Evolutionary conservation across 2,888 invertebrate species (phyloP).

Genomic region (Rapana venosa): DNA sequence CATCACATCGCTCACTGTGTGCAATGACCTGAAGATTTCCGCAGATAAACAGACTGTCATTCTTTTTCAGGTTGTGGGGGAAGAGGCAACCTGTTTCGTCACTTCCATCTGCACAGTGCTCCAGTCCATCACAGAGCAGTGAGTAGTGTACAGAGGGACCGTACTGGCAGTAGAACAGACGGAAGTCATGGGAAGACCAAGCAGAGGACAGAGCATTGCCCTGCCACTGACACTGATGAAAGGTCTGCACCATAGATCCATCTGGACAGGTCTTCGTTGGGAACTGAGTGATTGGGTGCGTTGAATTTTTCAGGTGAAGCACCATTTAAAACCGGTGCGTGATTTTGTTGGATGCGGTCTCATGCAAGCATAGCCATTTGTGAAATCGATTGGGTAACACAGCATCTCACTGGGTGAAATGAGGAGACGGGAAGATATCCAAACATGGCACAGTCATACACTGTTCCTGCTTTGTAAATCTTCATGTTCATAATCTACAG

Average conservation of each 20-base stretch:
- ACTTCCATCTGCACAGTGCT: not conserved
- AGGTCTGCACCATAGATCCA: not conserved
- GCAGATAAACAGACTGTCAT: not conserved
- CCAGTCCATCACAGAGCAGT: constrained; percentile 3
- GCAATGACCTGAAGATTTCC: not conserved
- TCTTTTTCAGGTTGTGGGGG: not conserved
- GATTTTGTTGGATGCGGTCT: not conserved
- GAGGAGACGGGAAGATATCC: not conserved
- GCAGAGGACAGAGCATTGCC: no score
- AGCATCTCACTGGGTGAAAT: not conserved
- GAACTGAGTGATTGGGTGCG: not conserved
- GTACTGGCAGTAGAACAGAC: not conserved
- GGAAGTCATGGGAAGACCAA: not conserved
- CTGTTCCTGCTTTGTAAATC: not conserved
- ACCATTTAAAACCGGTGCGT: not conserved
- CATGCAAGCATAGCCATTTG: not conserved
- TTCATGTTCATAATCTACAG: not conserved
- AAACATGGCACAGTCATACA: not conserved
- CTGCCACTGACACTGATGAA: not conserved
- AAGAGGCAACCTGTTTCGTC: not conserved
- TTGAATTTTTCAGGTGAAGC: not conserved
- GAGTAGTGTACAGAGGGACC: not conserved
- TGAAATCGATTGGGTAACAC: no score
- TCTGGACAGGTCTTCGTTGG: not conserved
- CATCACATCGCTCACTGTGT: not conserved